A percentile compares a stretch with the other conserved stretches of the same genome.
Conservation (phyloP, 2,888 invertebrate genomes). For the Heliconius ethilla region DNA sequence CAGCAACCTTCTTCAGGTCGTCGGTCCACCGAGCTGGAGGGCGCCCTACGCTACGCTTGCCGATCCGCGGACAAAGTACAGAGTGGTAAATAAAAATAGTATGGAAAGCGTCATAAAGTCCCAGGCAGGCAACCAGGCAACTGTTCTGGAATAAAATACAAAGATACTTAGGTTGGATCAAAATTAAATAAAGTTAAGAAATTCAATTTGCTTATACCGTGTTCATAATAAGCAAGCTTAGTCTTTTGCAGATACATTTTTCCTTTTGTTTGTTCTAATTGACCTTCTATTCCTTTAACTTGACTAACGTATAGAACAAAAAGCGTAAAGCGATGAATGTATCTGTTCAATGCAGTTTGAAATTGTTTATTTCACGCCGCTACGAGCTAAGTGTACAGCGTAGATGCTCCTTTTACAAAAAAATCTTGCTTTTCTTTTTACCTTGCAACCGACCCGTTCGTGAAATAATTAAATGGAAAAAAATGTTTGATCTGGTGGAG, state of each 20-base stretch:
- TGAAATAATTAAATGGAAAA: neutral
- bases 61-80: neutral
- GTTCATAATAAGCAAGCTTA: neutral
- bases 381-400: neutral
- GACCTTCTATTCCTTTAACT: neutral
- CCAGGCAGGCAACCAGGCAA: too few relatives aligned
- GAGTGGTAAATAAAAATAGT: too few relatives aligned
- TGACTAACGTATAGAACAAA: neutral
- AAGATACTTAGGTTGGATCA: neutral
- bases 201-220: neutral
- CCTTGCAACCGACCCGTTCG: neutral
- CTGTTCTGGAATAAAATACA: too few relatives aligned
- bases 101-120: too few relatives aligned
- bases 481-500: neutral
- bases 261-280: slow-evolving; percentile 1
- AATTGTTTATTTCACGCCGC: slow-evolving; percentile 18
- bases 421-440: neutral
- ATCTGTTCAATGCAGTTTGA: neutral
- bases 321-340: neutral
- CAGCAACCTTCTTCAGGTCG: too few relatives aligned
- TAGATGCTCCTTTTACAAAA: neutral
- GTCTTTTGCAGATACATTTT: neutral
- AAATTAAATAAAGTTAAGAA: neutral
- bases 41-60: too few relatives aligned
- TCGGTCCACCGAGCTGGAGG: too few relatives aligned